phyloP scores from a whole-genome alignment of 2,888 invertebrate species.

The Hipparchia sbordonii region DNA sequence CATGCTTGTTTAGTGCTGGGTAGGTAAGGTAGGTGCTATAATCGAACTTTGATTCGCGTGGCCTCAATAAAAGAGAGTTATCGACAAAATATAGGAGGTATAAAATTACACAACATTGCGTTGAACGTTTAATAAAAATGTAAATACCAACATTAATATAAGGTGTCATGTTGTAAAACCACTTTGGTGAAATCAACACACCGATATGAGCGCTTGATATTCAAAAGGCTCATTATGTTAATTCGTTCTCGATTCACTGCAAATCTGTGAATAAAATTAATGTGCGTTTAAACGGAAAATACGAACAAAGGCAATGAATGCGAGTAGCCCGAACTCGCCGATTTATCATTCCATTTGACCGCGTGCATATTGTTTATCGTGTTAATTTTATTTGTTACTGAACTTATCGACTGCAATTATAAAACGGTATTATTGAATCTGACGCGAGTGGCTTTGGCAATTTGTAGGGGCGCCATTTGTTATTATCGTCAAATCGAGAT shows the following conservation, averaged over 20 bases:
- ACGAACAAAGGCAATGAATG: constrained; percentile 75
- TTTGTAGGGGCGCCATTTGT: constrained; percentile 17
- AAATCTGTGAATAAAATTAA: constrained; percentile 79
- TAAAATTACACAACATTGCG: constrained; percentile 19
- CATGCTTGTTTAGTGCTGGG: not conserved
- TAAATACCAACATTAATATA: constrained; percentile 34
- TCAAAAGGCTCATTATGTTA: constrained; percentile 76
- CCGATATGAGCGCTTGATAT: constrained; percentile 55
- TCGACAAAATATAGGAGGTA: not conserved
- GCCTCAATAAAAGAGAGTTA: constrained; percentile 19
- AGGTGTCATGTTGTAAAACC: constrained; percentile 42
- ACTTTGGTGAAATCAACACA: constrained; percentile 41
- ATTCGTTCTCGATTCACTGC: constrained; percentile 73
- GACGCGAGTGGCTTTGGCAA: constrained; percentile 8
- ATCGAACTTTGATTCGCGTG: not conserved
- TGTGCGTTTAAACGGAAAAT: constrained; percentile 78
- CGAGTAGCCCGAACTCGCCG: constrained; percentile 60
- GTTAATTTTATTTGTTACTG: constrained; percentile 78
- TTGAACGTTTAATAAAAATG: constrained; percentile 32
- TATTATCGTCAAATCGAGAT: not conserved
- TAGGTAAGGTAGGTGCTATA: not conserved
- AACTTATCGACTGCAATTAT: constrained; percentile 69
- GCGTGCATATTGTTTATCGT: constrained; percentile 72
- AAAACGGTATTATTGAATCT: constrained; percentile 70
- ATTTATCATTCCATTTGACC: constrained; percentile 75